A percentile compares a stretch with the other conserved stretches of the same genome.
Evolutionary conservation across 2,113 vertebrate species (phyloP).

Genomic region (Chamaea fasciata): DNA sequence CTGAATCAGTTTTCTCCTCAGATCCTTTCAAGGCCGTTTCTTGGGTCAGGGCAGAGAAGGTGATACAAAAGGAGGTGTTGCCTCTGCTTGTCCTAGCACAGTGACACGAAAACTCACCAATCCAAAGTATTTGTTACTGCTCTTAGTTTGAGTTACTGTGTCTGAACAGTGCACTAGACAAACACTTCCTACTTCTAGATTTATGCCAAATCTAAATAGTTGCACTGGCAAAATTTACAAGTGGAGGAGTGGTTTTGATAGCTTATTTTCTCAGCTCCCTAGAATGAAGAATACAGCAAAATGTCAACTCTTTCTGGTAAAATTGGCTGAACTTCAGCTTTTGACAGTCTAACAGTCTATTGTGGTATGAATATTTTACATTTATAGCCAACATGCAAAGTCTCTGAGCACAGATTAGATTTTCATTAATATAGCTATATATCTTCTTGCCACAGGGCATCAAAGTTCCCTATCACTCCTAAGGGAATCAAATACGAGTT

Average conservation of each 20-base stretch:
- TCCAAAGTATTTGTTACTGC: neutral
- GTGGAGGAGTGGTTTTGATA: neutral
- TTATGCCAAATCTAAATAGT: neutral
- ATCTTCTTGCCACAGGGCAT: neutral
- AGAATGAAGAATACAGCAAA: conserved; percentile 19
- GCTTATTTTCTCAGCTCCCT: neutral
- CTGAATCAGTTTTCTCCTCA: neutral
- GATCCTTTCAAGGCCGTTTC: neutral
- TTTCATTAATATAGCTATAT: conserved; percentile 10
- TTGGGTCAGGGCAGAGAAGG: neutral
- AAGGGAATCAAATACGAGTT: neutral
- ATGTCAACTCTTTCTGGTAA: conserved; percentile 8
- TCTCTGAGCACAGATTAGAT: conserved; percentile 18
- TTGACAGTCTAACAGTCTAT: conserved; percentile 17
- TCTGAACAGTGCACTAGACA: neutral
- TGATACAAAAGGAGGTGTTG: neutral
- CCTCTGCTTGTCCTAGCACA: neutral
- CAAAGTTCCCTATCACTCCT: neutral
- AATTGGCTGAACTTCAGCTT: conserved; percentile 35
- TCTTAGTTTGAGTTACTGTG: neutral
- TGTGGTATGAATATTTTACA: conserved; percentile 44
- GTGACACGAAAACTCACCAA: neutral
- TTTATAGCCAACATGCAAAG: neutral
- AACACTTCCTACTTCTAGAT: neutral
- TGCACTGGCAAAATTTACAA: neutral